phyloP scores from a whole-genome alignment of 2,113 vertebrate genomes.

The Microtus montanus region DNA sequence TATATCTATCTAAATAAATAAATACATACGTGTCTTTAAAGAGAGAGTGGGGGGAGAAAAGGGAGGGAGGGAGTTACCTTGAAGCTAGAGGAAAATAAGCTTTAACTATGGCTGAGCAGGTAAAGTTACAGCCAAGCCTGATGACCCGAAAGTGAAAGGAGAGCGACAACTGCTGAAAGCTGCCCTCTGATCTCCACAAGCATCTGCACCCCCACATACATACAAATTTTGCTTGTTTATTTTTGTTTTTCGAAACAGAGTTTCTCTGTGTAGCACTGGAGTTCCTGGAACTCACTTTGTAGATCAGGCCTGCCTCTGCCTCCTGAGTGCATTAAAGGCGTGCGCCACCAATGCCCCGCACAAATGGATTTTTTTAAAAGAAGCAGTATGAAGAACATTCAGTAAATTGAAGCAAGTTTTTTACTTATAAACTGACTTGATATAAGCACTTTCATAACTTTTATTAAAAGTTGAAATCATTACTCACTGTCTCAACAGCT shows the following conservation, averaged over 20 bases:
- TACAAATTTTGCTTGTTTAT: not conserved
- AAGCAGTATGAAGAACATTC: slow-evolving; percentile 38
- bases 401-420: slow-evolving; percentile 45
- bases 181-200: not conserved
- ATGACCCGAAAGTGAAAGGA: not conserved
- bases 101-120: not conserved
- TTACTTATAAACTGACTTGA: not conserved
- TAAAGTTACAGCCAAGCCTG: not conserved
- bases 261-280: not conserved
- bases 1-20: no score
- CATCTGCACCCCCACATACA: not conserved
- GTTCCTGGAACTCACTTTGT: not conserved
- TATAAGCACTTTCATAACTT: slow-evolving; percentile 5
- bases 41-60: no score
- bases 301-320: not conserved
- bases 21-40: no score
- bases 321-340: not conserved
- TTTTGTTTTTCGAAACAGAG: not conserved
- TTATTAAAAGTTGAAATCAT: slow-evolving; percentile 24
- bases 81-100: not conserved
- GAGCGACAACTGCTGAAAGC: not conserved
- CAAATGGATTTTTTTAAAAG: not conserved
- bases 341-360: not conserved
- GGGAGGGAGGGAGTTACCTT: not conserved
- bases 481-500: slow-evolving; percentile 98